Evolutionary conservation across 2,797 vertebrate genomes (phyloP), one percentile per base, ranked within the genome.

Genomic region (Sebastes wilsoni): DNA sequence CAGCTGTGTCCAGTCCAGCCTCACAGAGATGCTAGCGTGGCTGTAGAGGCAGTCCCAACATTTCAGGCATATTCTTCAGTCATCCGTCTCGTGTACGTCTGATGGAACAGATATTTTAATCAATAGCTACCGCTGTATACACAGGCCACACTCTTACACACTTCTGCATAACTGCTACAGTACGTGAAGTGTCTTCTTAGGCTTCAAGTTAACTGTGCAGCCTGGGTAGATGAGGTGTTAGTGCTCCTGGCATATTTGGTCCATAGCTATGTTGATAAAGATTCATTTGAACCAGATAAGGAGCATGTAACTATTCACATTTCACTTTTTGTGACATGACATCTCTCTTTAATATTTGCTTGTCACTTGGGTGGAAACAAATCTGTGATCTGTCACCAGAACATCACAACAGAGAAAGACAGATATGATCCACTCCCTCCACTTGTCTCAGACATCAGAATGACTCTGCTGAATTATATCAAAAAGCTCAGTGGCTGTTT

Each of bases 401-500:
- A 14, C 14, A 56, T 59, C 18, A 28, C 10, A 64, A 64, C 34
- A 72, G 34, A 66, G 22, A 20, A 36, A 70, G 11, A 49, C 23
- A 69, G 23, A 27, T 2, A 32, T 1, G 18, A 80, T 72, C 27
- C 34, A 56, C 22, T 75, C 10, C 16, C 68, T 62, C 36, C 3
- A 60, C 52, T 77, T 59, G 28, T 69, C 55, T 69, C 18, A 75
- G 65, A 80, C 80, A 69, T 76, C 74, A 49, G 6, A 66, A 67
- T 27, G 20, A 79, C 16, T 38, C 34, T 28, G 55, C 59, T 22
- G 25, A 69, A 66, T 64, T 38, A 52, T 56, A 59, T 73, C 66
- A 77, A 75, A 85, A 75, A 73, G 68, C 34, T 52, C 30, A 59
- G 52, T 20, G 59, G 46, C 69, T 58, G 67, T 75, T 87, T 81